phyloP scores from a whole-genome alignment of 92 coral and sea anemone genomes.

The Chrysogorgia sp. region DNA sequence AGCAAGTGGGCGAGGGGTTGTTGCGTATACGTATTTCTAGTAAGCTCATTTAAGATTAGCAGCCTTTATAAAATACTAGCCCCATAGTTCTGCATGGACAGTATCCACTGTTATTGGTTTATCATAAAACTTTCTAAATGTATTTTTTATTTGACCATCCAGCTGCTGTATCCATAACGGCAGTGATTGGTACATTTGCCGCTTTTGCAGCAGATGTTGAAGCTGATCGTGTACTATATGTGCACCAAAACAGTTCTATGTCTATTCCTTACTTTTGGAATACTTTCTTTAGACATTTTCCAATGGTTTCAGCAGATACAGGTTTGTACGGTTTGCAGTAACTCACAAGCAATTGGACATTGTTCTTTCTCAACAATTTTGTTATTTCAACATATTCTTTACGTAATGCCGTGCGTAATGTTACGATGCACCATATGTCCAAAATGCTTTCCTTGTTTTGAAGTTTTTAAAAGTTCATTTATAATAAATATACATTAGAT shows the following conservation, averaged over 20 bases:
- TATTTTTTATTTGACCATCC: slow-evolving; percentile 41
- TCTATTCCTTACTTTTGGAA: not conserved
- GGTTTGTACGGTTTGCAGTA: not conserved
- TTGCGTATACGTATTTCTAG: no score
- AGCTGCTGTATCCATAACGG: slow-evolving; percentile 48
- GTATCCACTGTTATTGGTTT: slow-evolving; percentile 8
- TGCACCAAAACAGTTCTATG: not conserved
- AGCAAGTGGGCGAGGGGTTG: no score
- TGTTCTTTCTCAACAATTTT: not conserved
- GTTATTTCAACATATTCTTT: not conserved
- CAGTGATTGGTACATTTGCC: slow-evolving; percentile 22
- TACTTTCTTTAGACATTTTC: not conserved
- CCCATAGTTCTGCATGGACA: slow-evolving; percentile 26
- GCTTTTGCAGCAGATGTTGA: slow-evolving; percentile 50
- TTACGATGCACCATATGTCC: not conserved
- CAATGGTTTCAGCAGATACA: slow-evolving; percentile 13
- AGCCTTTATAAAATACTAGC: slow-evolving; percentile 11
- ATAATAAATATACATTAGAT: slow-evolving; percentile 9
- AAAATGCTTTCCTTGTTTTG: slow-evolving; percentile 34
- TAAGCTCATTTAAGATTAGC: not conserved
- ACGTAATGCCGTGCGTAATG: no score
- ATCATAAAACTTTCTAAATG: slow-evolving; percentile 38
- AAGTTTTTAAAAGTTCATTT: slow-evolving; percentile 25
- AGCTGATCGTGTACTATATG: slow-evolving; percentile 31
- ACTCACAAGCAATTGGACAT: slow-evolving; percentile 1